These are phyloP conservation scores for Perccottus glenii DNA, from an alignment of 2,113 vertebrate genomes.

Conservation along the genomic window DNA sequence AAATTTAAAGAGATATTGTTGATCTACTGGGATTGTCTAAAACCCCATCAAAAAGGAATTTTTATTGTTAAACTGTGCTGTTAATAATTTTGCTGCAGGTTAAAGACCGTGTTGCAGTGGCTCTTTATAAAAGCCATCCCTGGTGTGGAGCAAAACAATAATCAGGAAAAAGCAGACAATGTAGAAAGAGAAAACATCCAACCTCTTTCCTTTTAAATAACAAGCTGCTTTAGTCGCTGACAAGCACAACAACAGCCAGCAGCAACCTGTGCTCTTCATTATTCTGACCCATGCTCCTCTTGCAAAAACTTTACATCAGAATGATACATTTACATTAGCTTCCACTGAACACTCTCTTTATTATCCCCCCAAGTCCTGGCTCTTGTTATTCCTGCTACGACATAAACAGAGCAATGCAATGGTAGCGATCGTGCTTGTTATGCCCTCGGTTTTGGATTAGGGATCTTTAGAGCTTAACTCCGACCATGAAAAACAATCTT, in stretches of 20 bases:
- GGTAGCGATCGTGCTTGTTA: constrained; percentile 16
- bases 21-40: not conserved
- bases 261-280: constrained; percentile 43
- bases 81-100: constrained; percentile 20
- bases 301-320: constrained; percentile 43
- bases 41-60: not conserved
- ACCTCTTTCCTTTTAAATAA: constrained; percentile 38
- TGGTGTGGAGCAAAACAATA: constrained; percentile 42
- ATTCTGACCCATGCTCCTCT: constrained; percentile 47
- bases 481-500: constrained; percentile 24
- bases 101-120: constrained; percentile 10
- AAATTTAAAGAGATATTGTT: not conserved
- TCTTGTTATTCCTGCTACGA: constrained; percentile 14
- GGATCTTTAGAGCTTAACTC: constrained; percentile 33
- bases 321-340: constrained; percentile 33
- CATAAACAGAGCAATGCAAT: constrained; percentile 15
- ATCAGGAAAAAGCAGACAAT: constrained; percentile 37
- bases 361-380: not conserved
- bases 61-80: not conserved
- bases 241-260: constrained; percentile 51
- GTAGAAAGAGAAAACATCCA: constrained; percentile 29
- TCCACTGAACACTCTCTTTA: constrained; percentile 37
- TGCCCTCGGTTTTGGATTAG: constrained; percentile 38
- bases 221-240: constrained; percentile 49
- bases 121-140: constrained; percentile 21